A percentile compares a stretch with the other conserved stretches of the same genome.
These are phyloP conservation scores for Baronia brevicornis DNA, from an alignment of 2,888 invertebrate genomes.

Conservation along the genomic window DNA sequence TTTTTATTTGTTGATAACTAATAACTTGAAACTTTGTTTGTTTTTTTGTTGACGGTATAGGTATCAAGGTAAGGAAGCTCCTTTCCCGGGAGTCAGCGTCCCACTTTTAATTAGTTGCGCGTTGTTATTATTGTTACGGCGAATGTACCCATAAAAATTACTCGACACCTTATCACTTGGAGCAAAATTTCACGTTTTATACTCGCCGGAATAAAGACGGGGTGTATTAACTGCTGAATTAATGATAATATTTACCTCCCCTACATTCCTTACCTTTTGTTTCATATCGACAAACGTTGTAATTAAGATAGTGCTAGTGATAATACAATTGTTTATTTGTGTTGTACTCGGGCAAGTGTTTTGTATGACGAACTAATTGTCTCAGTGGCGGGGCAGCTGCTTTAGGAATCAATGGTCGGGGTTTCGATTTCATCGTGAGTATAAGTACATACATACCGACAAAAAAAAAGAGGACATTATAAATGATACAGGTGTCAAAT, in stretches of 20 bases:
- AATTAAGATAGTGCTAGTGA: no score
- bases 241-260: slow-evolving; percentile 4
- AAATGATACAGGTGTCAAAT: no score
- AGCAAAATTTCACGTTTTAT: slow-evolving; percentile 32
- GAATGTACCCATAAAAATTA: slow-evolving; percentile 60
- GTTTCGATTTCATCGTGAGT: no score
- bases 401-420: no score
- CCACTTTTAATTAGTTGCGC: slow-evolving; percentile 68
- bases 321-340: no score
- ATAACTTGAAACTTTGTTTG: background rate
- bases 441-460: no score
- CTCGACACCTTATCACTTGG: slow-evolving; percentile 45
- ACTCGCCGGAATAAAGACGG: slow-evolving; percentile 6
- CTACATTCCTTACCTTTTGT: background rate
- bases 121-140: slow-evolving; percentile 65
- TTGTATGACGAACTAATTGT: no score
- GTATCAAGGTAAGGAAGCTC: slow-evolving; percentile 51
- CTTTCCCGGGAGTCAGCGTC: slow-evolving; percentile 41
- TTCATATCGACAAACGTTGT: no score
- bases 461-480: no score
- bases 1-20: background rate
- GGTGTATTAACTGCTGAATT: slow-evolving; percentile 5
- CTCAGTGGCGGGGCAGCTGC: no score
- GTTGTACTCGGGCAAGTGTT: no score
- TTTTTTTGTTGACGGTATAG: slow-evolving; percentile 37